Evolutionary conservation across 92 coral and sea anemone species (phyloP), one percentile per base, ranked within the genome.

Genomic region (Epizoanthus rinbou): DNA sequence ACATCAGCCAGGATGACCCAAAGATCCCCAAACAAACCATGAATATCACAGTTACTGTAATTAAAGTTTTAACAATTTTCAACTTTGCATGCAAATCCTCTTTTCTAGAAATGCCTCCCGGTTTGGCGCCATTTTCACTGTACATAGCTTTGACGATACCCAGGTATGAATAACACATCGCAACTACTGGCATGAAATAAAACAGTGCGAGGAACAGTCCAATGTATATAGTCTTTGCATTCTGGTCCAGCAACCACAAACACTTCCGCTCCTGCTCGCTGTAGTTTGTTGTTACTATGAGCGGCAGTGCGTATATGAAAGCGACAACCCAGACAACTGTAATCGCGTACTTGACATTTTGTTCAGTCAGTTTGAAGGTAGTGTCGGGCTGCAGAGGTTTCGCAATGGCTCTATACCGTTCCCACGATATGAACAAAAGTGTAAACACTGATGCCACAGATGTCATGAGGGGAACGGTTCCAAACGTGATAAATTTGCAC

Each of bases 341-440:
- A 11, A 78, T 43, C 10, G 52, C 70, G 8, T 78, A 63, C 23
- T 62, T 78, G 8, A 37, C 64, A 54, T 62, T 62, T 23, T 43
- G 62, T 21, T 43, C 70, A 13, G 82, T 78, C 19, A 62, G 41
- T 39, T 43, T 78, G 4, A 78, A 37, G 70, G 28, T 19, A 5
- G 23, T 6, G 15, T 47, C 59, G 37, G 37, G 70, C 2, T 57
- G 69, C n/a, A 78, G 59, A 2, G 82, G 82, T 2, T 18, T 25
- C 13, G 70, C 82, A 4, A 78, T 78, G 19, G 82, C 82, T 25
- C 82, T 31, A 62, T 78, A 19, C 8, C 82, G 70, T 8, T 78
- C 82, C 82, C 82, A 78, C n/a, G 82, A 78, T 19, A 78, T 78
- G 33, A 78, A 39, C 71, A 63, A 15, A 13, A 78, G 82, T 2